A percentile compares a stretch with the other conserved stretches of the same genome.
phyloP scores from a whole-genome alignment of 2,888 invertebrate species.

The Omphaloscelis lunosa region DNA sequence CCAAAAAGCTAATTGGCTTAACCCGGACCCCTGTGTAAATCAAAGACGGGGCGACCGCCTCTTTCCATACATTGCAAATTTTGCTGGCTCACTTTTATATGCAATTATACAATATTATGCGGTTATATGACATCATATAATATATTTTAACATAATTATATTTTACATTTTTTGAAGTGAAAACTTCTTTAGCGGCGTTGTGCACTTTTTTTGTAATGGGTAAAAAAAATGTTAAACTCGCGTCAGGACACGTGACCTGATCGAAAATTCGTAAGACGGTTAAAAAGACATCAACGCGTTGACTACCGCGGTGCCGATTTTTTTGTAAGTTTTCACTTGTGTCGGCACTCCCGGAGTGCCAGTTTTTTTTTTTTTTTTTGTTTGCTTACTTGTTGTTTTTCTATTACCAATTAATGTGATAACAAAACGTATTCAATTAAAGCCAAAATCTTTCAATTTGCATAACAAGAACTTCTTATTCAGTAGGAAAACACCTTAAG shows the following conservation, averaged over 20 bases:
- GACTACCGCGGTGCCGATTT: too few relatives aligned
- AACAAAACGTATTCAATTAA: not conserved
- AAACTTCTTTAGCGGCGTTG: too few relatives aligned
- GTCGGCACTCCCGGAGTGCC: too few relatives aligned
- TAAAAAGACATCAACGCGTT: too few relatives aligned
- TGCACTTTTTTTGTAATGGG: too few relatives aligned
- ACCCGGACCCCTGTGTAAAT: conserved; percentile 36
- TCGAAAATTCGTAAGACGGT: too few relatives aligned
- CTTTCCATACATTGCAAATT: conserved; percentile 19
- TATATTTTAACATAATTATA: not conserved
- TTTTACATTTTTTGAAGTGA: too few relatives aligned
- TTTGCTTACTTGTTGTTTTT: not conserved
- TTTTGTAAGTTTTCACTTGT: too few relatives aligned
- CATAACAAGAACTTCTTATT: conserved; percentile 13
- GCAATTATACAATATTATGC: conserved; percentile 24
- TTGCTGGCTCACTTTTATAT: not conserved
- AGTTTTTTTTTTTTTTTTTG: too few relatives aligned
- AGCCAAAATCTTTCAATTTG: conserved; percentile 5
- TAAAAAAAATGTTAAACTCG: too few relatives aligned
- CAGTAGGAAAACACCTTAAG: conserved; percentile 11
- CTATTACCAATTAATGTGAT: too few relatives aligned
- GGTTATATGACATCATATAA: not conserved
- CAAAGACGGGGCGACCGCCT: conserved; percentile 1
- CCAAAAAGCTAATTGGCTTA: conserved; percentile 50
- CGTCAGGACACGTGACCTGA: too few relatives aligned